phyloP scores from a whole-genome alignment of 2,113 vertebrate species.

The Formicarius rufipectus region DNA sequence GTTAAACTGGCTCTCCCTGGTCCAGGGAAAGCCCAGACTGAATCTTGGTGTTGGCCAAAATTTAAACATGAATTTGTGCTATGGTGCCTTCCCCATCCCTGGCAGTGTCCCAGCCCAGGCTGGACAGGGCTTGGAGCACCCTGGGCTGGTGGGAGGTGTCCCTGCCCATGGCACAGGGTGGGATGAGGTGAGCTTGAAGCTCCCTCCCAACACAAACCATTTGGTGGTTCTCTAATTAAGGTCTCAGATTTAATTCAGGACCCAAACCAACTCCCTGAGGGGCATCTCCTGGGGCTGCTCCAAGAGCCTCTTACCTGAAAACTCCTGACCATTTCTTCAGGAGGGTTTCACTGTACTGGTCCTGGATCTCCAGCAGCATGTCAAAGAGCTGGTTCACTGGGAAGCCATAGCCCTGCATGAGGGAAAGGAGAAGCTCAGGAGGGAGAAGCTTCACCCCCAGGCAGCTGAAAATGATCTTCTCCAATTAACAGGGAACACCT shows the following conservation, averaged over 20 bases:
- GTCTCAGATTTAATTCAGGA: background rate
- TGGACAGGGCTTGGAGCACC: background rate
- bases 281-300: rapidly evolving
- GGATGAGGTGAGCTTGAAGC: too few relatives aligned
- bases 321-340: slow-evolving; percentile 92
- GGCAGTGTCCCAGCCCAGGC: background rate
- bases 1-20: background rate
- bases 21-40: background rate
- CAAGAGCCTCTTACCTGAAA: slow-evolving; percentile 82
- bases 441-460: rapidly evolving
- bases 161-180: background rate
- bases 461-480: background rate
- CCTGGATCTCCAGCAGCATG: slow-evolving; percentile 94
- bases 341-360: slow-evolving; percentile 94
- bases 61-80: background rate
- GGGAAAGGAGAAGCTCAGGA: background rate
- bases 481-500: rapidly evolving
- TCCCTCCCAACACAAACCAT: too few relatives aligned
- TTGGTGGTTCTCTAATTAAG: rapidly evolving
- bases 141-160: background rate
- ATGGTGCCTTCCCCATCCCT: background rate
- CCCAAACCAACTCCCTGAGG: background rate
- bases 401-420: slow-evolving; percentile 88
- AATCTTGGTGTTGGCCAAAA: background rate
- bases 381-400: slow-evolving; percentile 95